These are phyloP conservation scores for Procavia capensis DNA, from an alignment of 2,113 vertebrate genomes.

Conservation along the genomic window DNA sequence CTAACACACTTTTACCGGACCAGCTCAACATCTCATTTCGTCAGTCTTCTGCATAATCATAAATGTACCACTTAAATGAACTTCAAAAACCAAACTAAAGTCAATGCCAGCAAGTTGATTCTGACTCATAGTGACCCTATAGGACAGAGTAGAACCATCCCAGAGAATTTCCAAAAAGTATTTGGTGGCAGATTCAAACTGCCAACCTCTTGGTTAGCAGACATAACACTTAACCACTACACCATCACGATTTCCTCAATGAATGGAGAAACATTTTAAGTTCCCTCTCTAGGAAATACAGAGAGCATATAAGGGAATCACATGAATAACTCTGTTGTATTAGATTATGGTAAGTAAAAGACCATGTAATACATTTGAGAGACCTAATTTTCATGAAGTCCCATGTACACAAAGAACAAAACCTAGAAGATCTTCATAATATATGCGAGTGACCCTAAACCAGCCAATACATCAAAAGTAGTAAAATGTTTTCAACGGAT, in stretches of 20 bases:
- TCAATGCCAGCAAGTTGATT: too few species aligned
- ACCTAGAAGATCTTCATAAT: neutral
- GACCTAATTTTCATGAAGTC: neutral
- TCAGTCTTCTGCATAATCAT: neutral
- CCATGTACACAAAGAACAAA: neutral
- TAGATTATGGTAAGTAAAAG: neutral
- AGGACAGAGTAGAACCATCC: too few species aligned
- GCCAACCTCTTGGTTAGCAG: too few species aligned
- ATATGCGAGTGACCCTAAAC: constrained; percentile 42
- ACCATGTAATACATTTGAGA: neutral
- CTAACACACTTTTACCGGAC: neutral
- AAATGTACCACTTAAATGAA: neutral
- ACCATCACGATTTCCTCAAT: too few species aligned
- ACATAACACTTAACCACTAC: too few species aligned
- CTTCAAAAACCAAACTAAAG: too few species aligned
- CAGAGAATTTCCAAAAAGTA: too few species aligned
- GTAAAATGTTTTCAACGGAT: constrained; percentile 20
- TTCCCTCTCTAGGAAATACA: neutral
- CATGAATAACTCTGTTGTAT: neutral
- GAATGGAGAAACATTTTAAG: neutral
- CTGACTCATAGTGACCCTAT: too few species aligned
- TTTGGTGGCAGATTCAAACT: too few species aligned
- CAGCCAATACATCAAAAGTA: constrained; percentile 40
- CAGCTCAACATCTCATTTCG: neutral
- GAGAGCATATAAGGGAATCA: neutral